Evolutionary conservation across 2,113 vertebrate genomes (phyloP), one percentile per base, ranked within the genome.

Genomic region (Oryzias celebensis): DNA sequence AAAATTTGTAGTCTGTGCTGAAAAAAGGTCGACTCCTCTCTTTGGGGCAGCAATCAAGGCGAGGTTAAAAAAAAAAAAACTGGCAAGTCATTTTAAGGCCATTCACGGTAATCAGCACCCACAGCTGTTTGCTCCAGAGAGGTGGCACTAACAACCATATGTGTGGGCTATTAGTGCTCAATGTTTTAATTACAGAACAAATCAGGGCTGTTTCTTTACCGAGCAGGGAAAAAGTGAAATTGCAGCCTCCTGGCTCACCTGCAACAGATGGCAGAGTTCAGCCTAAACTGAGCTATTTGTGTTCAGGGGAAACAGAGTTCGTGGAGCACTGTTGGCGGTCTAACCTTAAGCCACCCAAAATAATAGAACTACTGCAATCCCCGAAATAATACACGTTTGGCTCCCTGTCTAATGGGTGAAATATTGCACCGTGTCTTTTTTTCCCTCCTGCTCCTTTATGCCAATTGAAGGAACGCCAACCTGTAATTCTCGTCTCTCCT

Each of bases 401-500:
- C 62, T 70, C 62, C 52, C 56, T 60, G 75, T 69, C 57, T 61
- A 16, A 60, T 24, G 56, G 57, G 58, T 62, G 58, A 78, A 70
- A 61, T 73, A 75, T 79, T 53, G 62, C 66, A 58, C 15, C 51
- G 56, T 68, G 55, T 73, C 68, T 71, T 71, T 71, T 81, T 36
- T 36, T 36, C 31, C 31, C 55, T 51, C 77, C 73, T 57, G 54
- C 57, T 68, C 43, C 61, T 62, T 71, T 68, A 62, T 83, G 80
- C 71, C 85, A 87, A 65, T 80, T 87, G 87, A 87, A 74, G 75
- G 63, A 68, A 80, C 67, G 80, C 81, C 85, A 85, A 84, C 84
- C 81, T 89, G 84, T 87, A 84, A 88, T 83, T 87, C 82, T 77
- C 84, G 48, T 62, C 79, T 75, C 83, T 68, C 70, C 75, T 85